phyloP scores from a whole-genome alignment of 2,113 vertebrate species.

The Lathamus discolor region DNA sequence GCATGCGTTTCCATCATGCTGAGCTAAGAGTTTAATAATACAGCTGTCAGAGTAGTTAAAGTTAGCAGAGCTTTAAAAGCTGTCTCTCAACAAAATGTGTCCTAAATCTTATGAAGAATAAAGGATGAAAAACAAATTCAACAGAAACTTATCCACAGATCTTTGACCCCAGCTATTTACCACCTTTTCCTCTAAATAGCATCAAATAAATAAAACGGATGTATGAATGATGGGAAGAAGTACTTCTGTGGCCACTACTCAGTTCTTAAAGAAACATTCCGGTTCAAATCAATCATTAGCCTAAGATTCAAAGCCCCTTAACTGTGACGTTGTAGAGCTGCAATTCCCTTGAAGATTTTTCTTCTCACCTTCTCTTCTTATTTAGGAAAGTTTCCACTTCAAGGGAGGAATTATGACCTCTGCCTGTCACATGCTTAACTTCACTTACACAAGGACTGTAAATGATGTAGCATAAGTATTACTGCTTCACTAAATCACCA shows the following conservation, averaged over 20 bases:
- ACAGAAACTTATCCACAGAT: not conserved
- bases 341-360: not conserved
- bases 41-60: conserved; percentile 19
- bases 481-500: not conserved
- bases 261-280: not conserved
- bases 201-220: not conserved
- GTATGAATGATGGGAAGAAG: not conserved
- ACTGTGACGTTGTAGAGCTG: not conserved
- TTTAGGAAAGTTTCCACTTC: not conserved
- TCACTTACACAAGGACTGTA: not conserved
- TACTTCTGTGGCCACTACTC: not conserved
- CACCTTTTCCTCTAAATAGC: not conserved
- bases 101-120: not conserved
- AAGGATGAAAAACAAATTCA: not conserved
- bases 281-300: not conserved
- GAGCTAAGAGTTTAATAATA: conserved; percentile 56
- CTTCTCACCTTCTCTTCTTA: not conserved
- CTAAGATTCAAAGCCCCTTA: not conserved
- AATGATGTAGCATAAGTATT: not conserved
- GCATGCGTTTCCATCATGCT: not conserved
- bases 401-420: not conserved
- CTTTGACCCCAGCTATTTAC: not conserved
- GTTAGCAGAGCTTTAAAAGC: conserved; percentile 16
- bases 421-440: not conserved
- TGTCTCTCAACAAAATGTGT: not conserved